A percentile compares a stretch with the other conserved stretches of the same genome.
These are phyloP conservation scores for Aporophyla lueneburgensis DNA, from an alignment of 2,888 invertebrate species.

Conservation along the genomic window DNA sequence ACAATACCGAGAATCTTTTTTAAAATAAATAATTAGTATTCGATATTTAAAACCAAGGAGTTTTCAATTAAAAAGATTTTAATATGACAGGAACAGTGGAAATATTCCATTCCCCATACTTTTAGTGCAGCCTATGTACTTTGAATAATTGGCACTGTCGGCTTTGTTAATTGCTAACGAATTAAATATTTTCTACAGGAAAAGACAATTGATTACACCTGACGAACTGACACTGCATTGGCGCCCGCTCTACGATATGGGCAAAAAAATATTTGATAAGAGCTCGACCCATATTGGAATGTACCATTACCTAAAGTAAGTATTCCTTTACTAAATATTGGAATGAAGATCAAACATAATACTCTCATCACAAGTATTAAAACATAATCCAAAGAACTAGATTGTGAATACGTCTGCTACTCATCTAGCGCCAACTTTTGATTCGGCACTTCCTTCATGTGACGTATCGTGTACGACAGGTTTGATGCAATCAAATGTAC, in stretches of 20 bases:
- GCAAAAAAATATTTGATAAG: conserved; percentile 90
- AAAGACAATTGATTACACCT: conserved; percentile 94
- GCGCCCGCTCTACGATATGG: conserved; percentile 95
- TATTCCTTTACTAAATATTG: conserved; percentile 48
- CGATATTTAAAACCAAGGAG: no score
- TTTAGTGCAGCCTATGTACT: no score
- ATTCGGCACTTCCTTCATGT: conserved; percentile 42
- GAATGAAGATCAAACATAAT: conserved; percentile 12
- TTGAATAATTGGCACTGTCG: conserved; percentile 53
- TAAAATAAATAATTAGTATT: no score
- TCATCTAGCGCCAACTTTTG: conserved; percentile 53
- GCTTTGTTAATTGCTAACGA: conserved; percentile 42
- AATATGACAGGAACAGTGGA: no score
- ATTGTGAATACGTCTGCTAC: conserved; percentile 37
- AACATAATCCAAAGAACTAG: conserved; percentile 40
- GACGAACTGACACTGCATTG: conserved; percentile 96
- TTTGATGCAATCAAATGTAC: conserved; percentile 34
- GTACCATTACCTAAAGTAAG: conserved; percentile 91
- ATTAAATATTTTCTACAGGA: conserved; percentile 89
- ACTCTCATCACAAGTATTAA: conserved; percentile 15
- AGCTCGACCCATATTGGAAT: conserved; percentile 91
- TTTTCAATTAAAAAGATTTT: no score
- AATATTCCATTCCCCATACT: no score
- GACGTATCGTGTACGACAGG: conserved; percentile 41
- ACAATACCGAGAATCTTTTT: no score